Evolutionary conservation across 2,113 vertebrate species (phyloP).

Genomic region (Plecotus auritus): DNA sequence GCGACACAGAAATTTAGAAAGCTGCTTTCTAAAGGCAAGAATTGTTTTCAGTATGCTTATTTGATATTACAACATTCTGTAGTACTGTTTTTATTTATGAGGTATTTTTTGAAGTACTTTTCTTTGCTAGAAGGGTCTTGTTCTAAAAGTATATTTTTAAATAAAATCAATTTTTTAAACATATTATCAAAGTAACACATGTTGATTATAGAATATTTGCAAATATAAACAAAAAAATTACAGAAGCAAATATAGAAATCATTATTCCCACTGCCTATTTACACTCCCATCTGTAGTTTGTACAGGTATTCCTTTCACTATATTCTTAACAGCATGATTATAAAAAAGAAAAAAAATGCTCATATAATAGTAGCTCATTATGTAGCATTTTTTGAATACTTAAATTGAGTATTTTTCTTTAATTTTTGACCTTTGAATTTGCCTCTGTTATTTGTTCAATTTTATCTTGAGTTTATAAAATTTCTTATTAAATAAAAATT

Average conservation of each 20-base stretch:
- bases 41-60: not conserved
- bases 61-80: not conserved
- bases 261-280: not conserved
- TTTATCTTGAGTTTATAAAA: not conserved
- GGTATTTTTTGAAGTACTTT: not conserved
- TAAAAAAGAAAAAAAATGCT: not conserved
- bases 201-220: not conserved
- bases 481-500: not conserved
- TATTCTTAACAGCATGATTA: not conserved
- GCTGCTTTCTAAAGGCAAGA: constrained; percentile 91
- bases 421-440: not conserved
- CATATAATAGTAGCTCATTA: not conserved
- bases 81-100: not conserved
- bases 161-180: not conserved
- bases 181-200: not conserved
- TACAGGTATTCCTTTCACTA: not conserved
- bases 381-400: not conserved
- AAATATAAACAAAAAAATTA: not conserved
- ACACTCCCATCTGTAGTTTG: not conserved
- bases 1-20: constrained; percentile 95
- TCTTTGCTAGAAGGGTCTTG: not conserved
- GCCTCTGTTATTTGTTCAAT: not conserved
- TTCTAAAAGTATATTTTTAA: not conserved
- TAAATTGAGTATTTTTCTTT: not conserved
- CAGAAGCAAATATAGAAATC: constrained; percentile 1